A percentile compares a stretch with the other conserved stretches of the same genome.
Evolutionary conservation across 1,140 invertebrate species (phyloP).

Genomic region (Eciton burchellii): DNA sequence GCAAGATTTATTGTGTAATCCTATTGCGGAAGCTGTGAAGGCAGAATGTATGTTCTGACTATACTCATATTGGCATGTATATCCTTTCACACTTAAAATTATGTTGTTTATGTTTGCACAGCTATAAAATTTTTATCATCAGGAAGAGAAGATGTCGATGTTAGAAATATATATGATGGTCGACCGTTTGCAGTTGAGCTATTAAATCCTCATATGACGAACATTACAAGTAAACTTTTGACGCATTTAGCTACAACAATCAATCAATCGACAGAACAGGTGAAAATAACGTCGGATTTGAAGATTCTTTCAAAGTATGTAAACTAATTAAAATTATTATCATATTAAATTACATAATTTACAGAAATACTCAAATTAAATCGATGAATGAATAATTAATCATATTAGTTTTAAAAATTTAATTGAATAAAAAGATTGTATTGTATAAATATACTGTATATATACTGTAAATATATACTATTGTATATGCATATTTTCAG

Average conservation of each 20-base stretch:
- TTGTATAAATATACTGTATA: too few species aligned
- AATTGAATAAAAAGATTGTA: conserved; percentile 20
- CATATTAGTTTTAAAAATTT: not conserved
- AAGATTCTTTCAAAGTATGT: conserved; percentile 88
- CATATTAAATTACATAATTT: conserved; percentile 21
- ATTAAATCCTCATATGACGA: conserved; percentile 88
- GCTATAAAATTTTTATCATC: conserved; percentile 93
- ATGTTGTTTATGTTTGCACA: conserved; percentile 64
- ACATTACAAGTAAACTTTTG: conserved; percentile 86
- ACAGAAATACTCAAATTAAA: not conserved
- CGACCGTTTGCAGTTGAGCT: conserved; percentile 95
- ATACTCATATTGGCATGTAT: not conserved
- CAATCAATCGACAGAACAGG: conserved; percentile 87
- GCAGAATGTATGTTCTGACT: conserved; percentile 84
- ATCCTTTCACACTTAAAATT: conserved; percentile 7
- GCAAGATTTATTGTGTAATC: conserved; percentile 94
- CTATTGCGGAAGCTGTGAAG: conserved; percentile 86
- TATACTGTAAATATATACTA: not conserved
- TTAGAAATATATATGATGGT: conserved; percentile 94
- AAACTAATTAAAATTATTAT: not conserved
- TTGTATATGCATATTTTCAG: conserved; percentile 82
- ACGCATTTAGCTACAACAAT: conserved; percentile 87
- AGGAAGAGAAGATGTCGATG: conserved; percentile 98
- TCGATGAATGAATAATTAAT: conserved; percentile 1
- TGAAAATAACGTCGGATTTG: conserved; percentile 88